These are phyloP conservation scores for Diuraphis noxia DNA, from an alignment of 1,140 invertebrate genomes.

Conservation along the genomic window DNA sequence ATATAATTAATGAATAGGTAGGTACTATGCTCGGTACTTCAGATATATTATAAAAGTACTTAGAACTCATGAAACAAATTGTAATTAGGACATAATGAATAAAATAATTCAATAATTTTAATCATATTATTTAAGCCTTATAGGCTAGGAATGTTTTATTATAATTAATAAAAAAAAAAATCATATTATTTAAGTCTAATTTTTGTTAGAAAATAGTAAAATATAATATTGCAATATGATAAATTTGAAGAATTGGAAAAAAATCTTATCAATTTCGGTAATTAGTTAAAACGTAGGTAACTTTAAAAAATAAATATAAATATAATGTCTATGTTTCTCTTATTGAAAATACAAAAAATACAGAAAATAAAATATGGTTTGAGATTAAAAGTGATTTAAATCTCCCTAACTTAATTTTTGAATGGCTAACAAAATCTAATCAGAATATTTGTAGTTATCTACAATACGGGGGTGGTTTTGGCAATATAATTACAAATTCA, in stretches of 20 bases:
- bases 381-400: not conserved
- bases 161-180: too few species aligned
- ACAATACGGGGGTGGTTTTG: not conserved
- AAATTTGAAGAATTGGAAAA: not conserved
- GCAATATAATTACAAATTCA: not conserved
- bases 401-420: not conserved
- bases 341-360: not conserved
- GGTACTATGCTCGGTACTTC: not conserved
- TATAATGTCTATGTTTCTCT: not conserved
- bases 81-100: not conserved
- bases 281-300: not conserved
- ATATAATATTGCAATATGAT: too few species aligned
- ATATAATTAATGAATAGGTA: not conserved
- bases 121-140: too few species aligned
- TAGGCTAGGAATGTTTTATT: too few species aligned
- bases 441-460: not conserved
- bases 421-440: not conserved
- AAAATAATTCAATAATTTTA: not conserved
- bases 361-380: not conserved
- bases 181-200: not conserved
- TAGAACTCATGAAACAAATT: not conserved
- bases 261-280: not conserved
- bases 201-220: not conserved
- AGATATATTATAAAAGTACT: not conserved
- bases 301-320: not conserved